Evolutionary conservation across 2,113 vertebrate species (phyloP), one percentile per base, ranked within the genome.

Genomic region (Phyllopteryx taeniolatus): DNA sequence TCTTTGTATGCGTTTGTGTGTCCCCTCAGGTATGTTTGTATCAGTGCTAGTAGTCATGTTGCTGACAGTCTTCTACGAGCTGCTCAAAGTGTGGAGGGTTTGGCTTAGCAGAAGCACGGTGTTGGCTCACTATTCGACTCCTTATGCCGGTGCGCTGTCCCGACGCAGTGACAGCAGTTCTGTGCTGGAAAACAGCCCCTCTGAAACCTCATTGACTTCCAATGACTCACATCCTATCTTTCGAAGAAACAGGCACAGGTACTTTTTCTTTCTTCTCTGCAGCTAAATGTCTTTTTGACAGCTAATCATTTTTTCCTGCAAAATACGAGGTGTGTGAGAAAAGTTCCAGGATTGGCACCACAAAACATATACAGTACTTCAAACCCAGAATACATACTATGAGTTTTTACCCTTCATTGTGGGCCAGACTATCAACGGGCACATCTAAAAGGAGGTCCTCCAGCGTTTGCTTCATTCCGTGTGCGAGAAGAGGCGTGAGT

Each of bases 41-140:
- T 96, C 96, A 0, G 95, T 96, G 79, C 11, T 96, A 8, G 89
- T 98, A 56, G 89, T 99, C 77, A 76, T 96, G 57, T 89, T 99
- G 64, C 81, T 98, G 4, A 93, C 96, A 0, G 77, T 96, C 46
- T 65, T 96, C 11, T 99, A 96, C 0, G 96, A 99, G 89, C 57
- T 92, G 3, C 83, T 98, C 53, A 99, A 98, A 85, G 94, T 96
- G 47, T 93, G 92, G 90, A 94, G 95, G 78, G 80, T 88, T 0
- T 88, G 90, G 84, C 82, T 99, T 73, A 85, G 51, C 70, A 79
- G 47, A 20, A 39, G 39, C 53, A 57, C 79, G 33, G 14, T 8
- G 31, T 46, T 66, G 80, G 39, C 75, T 0, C 57, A 83, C 31
- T 14, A 35, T 49, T 47, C 1, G 43, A 27, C 67, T 12, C 7